Evolutionary conservation across 2,113 vertebrate genomes (phyloP), one percentile per base, ranked within the genome.

Genomic region (Castor canadensis): DNA sequence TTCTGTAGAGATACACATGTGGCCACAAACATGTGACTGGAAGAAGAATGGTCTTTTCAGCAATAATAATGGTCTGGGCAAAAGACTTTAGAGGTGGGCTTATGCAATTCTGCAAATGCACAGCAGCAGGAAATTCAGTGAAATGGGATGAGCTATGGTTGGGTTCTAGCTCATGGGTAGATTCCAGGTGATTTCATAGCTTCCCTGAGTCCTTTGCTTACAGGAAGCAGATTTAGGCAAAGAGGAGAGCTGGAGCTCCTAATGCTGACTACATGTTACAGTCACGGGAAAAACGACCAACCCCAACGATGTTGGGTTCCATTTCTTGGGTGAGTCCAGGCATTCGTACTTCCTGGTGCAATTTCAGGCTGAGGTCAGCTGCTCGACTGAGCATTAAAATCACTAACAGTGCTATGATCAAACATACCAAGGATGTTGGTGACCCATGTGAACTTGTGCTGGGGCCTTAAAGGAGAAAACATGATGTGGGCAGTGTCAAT

Each of bases 21-120:
- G 94, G 93, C 77, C 73, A 79, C 86, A 73, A 95, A 92, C 4
- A 93, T 95, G 89, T 93, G 92, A 83, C 28, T 88, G 28, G 38
- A 71, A 49, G 56, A 86, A 85, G 56, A 71, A 54, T 15, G 54
- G n/a, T 1, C 75, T 66, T 49, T 81, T 30, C 32, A 79, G 75
- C 7, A 81, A 77, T 4, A 52, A 45, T 4, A 43, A 62, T 11
- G 12, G 67, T 38, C 26, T 40, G 5, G 28, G 69, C 32, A 45
- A 67, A 52, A 15, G 82, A 73, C 10, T 16, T 8, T 45, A 32
- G 45, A n/a, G 64, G 67, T 72, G 76, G 60, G 69, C 32, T 84
- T 30, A 17, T 6, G 12, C 35, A 30, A 17, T 60, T 85, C 45
- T 81, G 56, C 22, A 56, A 4, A 35, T 72, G 60, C n/a, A 11